These are phyloP conservation scores for Rhyacophila evoluta DNA, from an alignment of 2,888 invertebrate genomes.

Conservation along the genomic window DNA sequence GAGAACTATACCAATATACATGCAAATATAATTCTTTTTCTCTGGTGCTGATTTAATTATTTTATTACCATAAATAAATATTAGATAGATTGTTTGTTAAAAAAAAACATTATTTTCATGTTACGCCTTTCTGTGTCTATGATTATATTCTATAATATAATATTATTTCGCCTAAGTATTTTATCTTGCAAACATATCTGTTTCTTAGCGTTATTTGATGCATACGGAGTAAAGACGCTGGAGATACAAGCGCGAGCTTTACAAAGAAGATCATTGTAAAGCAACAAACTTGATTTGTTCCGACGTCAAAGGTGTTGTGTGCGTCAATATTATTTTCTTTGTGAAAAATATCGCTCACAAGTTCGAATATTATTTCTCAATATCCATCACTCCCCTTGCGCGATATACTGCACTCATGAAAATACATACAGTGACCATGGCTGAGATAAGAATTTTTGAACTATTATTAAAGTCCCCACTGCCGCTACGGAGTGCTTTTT, in stretches of 20 bases:
- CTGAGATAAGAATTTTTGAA: not conserved
- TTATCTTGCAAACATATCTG: not conserved
- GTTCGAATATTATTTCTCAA: slow-evolving; percentile 1
- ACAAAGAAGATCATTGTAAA: slow-evolving; percentile 36
- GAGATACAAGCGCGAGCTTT: slow-evolving; percentile 5
- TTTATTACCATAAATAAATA: too few species aligned
- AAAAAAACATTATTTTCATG: too few species aligned
- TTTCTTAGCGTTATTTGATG: slow-evolving; percentile 17
- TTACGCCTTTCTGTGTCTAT: not conserved
- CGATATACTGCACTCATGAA: not conserved
- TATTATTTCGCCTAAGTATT: slow-evolving; percentile 4
- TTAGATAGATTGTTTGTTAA: too few species aligned
- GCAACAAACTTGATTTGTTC: slow-evolving; percentile 41
- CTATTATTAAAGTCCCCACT: too few species aligned
- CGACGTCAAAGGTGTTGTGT: slow-evolving; percentile 47
- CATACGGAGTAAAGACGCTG: slow-evolving; percentile 25
- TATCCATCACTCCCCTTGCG: not conserved
- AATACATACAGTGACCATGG: not conserved
- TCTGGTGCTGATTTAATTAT: too few species aligned
- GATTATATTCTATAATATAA: not conserved
- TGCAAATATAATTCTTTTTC: too few species aligned
- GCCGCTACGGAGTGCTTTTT: too few species aligned
- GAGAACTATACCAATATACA: too few species aligned
- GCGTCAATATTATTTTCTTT: slow-evolving; percentile 38
- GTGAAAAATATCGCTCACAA: slow-evolving; percentile 34